phyloP scores from a whole-genome alignment of 92 coral and sea anemone genomes.

The Pocillopora meandrina region DNA sequence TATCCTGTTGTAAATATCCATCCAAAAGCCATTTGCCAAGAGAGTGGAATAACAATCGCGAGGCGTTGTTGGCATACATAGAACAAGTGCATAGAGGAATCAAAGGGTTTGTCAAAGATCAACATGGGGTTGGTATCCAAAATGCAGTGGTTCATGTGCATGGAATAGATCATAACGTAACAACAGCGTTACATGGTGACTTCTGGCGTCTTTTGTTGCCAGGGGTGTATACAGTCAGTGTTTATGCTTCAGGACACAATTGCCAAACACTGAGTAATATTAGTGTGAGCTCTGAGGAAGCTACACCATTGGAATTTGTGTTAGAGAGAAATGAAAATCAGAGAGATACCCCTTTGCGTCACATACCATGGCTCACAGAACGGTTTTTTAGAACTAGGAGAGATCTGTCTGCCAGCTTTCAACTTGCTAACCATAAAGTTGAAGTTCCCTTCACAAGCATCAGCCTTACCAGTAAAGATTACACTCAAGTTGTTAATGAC shows the following conservation, averaged over 20 bases:
- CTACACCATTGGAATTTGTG: slow-evolving; percentile 60
- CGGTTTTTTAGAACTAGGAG: slow-evolving; percentile 19
- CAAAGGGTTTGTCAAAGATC: slow-evolving; percentile 79
- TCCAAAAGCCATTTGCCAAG: slow-evolving; percentile 45
- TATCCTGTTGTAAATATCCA: slow-evolving; percentile 96
- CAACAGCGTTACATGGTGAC: slow-evolving; percentile 75
- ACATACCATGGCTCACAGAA: slow-evolving; percentile 44
- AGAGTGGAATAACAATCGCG: slow-evolving; percentile 88
- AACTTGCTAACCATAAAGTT: slow-evolving; percentile 11
- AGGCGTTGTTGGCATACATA: slow-evolving; percentile 78
- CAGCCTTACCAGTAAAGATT: slow-evolving; percentile 72
- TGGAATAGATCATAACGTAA: slow-evolving; percentile 75
- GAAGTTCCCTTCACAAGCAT: slow-evolving; percentile 66
- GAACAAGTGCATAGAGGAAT: slow-evolving; percentile 91
- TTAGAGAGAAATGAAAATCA: slow-evolving; percentile 2
- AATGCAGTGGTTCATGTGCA: slow-evolving; percentile 78
- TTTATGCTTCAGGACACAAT: slow-evolving; percentile 63
- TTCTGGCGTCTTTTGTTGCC: slow-evolving; percentile 88
- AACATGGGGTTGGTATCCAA: slow-evolving; percentile 61
- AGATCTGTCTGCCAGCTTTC: slow-evolving; percentile 33
- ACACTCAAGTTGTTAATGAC: slow-evolving; percentile 60
- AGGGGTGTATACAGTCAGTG: slow-evolving; percentile 74
- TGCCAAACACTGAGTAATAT: slow-evolving; percentile 45
- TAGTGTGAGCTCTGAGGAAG: slow-evolving; percentile 53
- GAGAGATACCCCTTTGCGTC: not conserved